Evolutionary conservation across 2,797 vertebrate species (phyloP), one percentile per base, ranked within the genome.

Genomic region (Sus cebifrons): DNA sequence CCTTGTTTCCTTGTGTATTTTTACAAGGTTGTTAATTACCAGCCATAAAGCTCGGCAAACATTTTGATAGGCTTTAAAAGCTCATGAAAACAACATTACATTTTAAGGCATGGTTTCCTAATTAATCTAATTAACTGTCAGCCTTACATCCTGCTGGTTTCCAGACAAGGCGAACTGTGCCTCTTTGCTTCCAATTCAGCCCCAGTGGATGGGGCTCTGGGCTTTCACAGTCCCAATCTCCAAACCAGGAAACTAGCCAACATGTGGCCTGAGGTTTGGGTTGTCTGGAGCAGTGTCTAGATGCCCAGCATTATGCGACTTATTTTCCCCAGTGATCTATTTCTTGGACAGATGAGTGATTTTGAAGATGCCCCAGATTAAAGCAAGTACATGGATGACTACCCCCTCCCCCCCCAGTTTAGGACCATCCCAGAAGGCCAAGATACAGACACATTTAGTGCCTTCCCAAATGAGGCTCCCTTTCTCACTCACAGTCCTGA

Each of bases 31-130:
- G 97, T 97, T 98, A 98, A 98, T 98, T 98, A 98, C 82, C 92
- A 96, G 93, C 92, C 93, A 75, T 96, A 91, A 98, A 98, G 93
- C 97, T 98, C 86, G 0, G 95, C 97, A 98, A 98, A 98, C 98
- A 98, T 98, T 98, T 97, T 97, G 98, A 97, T 89, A 98, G 96
- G 3, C 86, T 98, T 98, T 97, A 98, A 98, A 98, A 71, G 97
- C 97, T 98, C 98, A 92, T 97, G 98, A 97, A 98, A 98, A 94
- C 86, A 95, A 86, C 96, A 97, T 71, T 97, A 94, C 84, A 92
- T 95, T 74, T 98, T 96, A 97, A 98, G 98, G 96, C 92, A 91
- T 82, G 95, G 91, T 86, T 97, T 92, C 56, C 82, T 97, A 98
- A 98, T 98, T 98, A 98, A 97, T 91, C 94, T 94, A 97, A 98